Base-by-base conservation (phyloP, 1,140 invertebrate species). In the Euschistus heros region DNA sequence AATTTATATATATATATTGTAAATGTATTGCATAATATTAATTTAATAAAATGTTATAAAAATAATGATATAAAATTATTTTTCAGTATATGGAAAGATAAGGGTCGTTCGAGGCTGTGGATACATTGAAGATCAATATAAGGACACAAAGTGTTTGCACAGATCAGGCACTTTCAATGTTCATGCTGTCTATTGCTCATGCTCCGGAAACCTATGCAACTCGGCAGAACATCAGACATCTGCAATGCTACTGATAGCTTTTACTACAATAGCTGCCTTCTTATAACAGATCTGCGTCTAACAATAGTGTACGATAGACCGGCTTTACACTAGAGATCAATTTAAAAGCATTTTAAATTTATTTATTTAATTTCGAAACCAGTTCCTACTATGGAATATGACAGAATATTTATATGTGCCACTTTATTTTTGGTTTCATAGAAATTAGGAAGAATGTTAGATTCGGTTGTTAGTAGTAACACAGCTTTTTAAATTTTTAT, bases 21-120 rank as follows among this genome's bases (percentile, higher is more conserved):
- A n/a, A n/a, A n/a, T n/a, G n/a, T n/a, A n/a, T n/a, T n/a, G n/a
- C n/a, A n/a, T n/a, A n/a, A n/a, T n/a, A n/a, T n/a, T n/a, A n/a
- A n/a, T n/a, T n/a, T n/a, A n/a, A n/a, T n/a, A n/a, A n/a, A n/a
- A n/a, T n/a, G n/a, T n/a, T 7, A 30, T 30, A 30, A 30, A 30
- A 30, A 30, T 30, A 30, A 30, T 30, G 33, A 37, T 2, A 30
- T 30, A 4, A 4, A 4, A n/a, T 50, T 67, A 70, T 71, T 69
- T 80, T 80, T 24, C 79, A 91, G 88, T 88, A 66, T 84, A 88
- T 72, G 85, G 85, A 5, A 86, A 85, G 73, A 74, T 79, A 5
- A 80, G 87, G 33, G 81, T 90, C 1, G 84, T 90, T 0, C 80
- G 88, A 57, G 81, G 82, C 44, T 91, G 88, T 69, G 87, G 88